These are phyloP conservation scores for Piprites chloris DNA, from an alignment of 2,113 vertebrate species.

Conservation along the genomic window DNA sequence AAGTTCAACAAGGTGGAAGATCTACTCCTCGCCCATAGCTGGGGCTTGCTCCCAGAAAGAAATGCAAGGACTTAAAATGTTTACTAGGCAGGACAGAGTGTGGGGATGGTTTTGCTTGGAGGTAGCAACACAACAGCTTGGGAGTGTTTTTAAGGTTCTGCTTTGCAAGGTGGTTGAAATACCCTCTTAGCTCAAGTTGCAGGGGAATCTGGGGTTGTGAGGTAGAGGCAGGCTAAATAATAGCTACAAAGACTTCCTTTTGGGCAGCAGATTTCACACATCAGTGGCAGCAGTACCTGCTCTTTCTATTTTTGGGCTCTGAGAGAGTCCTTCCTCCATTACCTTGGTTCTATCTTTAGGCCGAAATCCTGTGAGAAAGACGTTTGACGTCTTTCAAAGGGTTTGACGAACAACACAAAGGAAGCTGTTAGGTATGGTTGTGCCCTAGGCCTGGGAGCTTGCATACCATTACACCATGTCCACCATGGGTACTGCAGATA, in stretches of 20 bases:
- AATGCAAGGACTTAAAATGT: neutral
- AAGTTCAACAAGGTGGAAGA: neutral
- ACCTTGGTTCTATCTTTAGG: neutral
- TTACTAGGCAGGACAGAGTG: neutral
- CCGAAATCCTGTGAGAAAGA: neutral
- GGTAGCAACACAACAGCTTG: neutral
- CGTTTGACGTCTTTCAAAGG: no score
- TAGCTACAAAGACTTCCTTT: neutral
- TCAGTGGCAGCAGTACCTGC: neutral
- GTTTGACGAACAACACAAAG: neutral
- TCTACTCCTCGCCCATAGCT: neutral
- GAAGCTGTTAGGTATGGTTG: neutral
- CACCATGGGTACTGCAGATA: neutral
- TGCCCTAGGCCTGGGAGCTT: neutral
- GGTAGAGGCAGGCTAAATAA: neutral
- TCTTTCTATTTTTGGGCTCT: neutral
- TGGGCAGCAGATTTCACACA: neutral
- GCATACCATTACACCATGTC: neutral
- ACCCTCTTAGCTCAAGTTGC: neutral
- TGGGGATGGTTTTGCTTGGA: neutral
- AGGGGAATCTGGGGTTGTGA: neutral
- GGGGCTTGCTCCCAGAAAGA: neutral
- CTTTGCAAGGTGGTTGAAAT: slow-evolving; percentile 6
- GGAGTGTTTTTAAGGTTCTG: neutral
- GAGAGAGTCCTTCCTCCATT: neutral